Conservation (phyloP, 2,888 invertebrate species). For the Pimpla rufipes region DNA sequence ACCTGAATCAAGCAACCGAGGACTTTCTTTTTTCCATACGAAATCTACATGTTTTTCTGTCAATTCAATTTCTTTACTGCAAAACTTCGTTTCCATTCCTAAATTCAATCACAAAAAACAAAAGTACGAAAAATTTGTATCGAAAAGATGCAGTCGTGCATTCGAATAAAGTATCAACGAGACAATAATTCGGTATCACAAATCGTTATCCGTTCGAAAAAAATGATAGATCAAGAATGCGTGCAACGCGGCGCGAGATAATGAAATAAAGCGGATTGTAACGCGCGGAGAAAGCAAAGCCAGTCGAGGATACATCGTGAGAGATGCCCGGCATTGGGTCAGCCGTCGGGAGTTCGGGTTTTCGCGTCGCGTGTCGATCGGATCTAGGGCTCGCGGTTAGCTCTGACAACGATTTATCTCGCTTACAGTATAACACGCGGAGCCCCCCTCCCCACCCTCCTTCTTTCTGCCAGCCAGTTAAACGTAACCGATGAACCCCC, state of each 20-base stretch:
- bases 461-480: slow-evolving; percentile 34
- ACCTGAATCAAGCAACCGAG: no score
- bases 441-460: no score
- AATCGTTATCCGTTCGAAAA: no score
- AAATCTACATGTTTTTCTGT: no score
- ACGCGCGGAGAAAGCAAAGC: not conserved
- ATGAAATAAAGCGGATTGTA: not conserved
- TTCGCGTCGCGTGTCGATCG: slow-evolving; percentile 55
- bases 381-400: slow-evolving; percentile 34
- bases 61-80: no score
- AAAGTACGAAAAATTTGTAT: no score
- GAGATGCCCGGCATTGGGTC: slow-evolving; percentile 33
- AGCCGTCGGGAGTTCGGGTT: slow-evolving; percentile 31
- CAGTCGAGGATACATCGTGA: not conserved
- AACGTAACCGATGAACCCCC: slow-evolving; percentile 33
- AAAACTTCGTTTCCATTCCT: no score
- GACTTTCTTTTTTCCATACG: no score
- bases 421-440: slow-evolving; percentile 1
- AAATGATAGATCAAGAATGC: not conserved
- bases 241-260: not conserved
- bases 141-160: no score
- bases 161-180: no score
- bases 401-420: slow-evolving; percentile 51
- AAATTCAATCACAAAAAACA: no score
- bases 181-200: no score